Conservation (phyloP, 2,113 vertebrate genomes). For the Climacteris rufus region DNA sequence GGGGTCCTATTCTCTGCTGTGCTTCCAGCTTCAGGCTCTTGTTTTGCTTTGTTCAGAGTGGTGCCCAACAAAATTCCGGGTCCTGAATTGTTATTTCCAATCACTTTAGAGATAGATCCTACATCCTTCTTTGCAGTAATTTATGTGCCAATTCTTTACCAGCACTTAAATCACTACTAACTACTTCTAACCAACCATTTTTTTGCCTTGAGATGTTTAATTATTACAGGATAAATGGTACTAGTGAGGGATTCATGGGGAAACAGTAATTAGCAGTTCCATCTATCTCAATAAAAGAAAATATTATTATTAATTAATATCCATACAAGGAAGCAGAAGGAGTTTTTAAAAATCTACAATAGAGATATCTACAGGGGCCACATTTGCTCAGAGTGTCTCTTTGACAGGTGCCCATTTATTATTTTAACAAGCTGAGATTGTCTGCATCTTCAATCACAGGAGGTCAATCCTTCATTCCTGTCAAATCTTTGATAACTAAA, state of each 20-base stretch:
- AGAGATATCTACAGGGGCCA: constrained; percentile 65
- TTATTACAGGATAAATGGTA: constrained; percentile 67
- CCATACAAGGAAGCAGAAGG: constrained; percentile 51
- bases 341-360: constrained; percentile 60
- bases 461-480: constrained; percentile 59
- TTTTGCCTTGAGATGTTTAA: constrained; percentile 65
- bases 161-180: constrained; percentile 31
- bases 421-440: constrained; percentile 63
- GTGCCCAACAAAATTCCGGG: background rate
- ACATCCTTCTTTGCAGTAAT: background rate
- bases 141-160: constrained; percentile 15
- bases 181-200: constrained; percentile 33
- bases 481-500: constrained; percentile 59
- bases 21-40: background rate
- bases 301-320: constrained; percentile 77
- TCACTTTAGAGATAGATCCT: background rate
- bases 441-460: constrained; percentile 40
- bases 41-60: background rate
- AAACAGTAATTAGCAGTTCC: constrained; percentile 70
- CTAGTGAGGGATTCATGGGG: constrained; percentile 60
- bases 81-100: background rate
- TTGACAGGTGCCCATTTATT: constrained; percentile 68
- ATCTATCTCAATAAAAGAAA: constrained; percentile 73
- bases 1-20: fast-evolving
- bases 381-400: constrained; percentile 59